Conservation (phyloP, 2,888 invertebrate genomes). For the Drosophila kambysellisi region DNA sequence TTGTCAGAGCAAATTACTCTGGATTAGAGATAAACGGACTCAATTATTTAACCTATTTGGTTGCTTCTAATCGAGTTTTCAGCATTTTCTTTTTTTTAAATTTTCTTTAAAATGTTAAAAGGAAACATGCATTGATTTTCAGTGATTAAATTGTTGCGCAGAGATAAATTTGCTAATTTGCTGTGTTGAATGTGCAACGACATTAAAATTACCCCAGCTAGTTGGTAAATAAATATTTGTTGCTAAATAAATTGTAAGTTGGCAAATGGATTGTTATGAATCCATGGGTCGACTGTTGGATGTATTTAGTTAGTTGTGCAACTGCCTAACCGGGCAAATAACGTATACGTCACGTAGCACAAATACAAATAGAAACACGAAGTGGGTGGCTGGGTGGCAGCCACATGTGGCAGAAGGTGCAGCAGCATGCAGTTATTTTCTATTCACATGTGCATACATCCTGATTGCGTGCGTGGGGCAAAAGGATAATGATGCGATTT, state of each 20-base stretch:
- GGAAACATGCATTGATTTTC: neutral
- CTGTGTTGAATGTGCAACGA: neutral
- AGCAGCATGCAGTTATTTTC: constrained; percentile 28
- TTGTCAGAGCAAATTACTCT: neutral
- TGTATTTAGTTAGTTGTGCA: constrained; percentile 37
- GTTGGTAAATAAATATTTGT: constrained; percentile 50
- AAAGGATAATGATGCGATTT: constrained; percentile 57
- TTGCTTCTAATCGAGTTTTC: neutral
- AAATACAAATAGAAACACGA: constrained; percentile 68
- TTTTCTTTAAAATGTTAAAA: neutral
- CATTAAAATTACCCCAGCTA: neutral
- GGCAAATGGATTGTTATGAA: constrained; percentile 27
- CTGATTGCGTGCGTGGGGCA: constrained; percentile 3
- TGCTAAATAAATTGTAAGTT: constrained; percentile 51
- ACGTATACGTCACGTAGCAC: constrained; percentile 77
- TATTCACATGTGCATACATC: constrained; percentile 29
- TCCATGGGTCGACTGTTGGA: constrained; percentile 34
- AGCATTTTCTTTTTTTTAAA: neutral
- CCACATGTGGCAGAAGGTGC: neutral
- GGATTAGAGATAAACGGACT: neutral
- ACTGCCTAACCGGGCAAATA: constrained; percentile 59
- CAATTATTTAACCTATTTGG: neutral
- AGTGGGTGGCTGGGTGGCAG: neutral
- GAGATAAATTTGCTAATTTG: neutral
- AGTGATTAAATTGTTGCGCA: neutral